Percentiles rank a stretch among this genome's conserved stretches.
phyloP scores from a whole-genome alignment of 2,888 invertebrate genomes.

The Allygus modestus region DNA sequence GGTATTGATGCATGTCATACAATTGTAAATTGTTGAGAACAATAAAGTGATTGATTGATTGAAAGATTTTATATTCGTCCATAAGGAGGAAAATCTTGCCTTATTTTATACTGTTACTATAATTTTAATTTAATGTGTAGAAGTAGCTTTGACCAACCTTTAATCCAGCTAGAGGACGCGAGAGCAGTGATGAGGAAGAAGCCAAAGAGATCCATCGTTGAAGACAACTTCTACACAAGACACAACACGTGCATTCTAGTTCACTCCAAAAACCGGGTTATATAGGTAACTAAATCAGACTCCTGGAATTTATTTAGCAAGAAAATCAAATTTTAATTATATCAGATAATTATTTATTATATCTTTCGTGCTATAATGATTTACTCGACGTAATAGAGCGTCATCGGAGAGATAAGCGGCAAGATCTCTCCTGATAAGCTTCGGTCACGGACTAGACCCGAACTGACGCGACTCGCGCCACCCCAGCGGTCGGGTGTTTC shows the following conservation, averaged over 20 bases:
- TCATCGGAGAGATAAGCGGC: not conserved
- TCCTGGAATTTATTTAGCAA: too few species aligned
- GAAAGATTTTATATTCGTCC: too few species aligned
- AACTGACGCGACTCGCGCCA: not conserved
- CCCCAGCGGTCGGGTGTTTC: conserved; percentile 18
- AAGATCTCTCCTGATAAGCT: conserved; percentile 13
- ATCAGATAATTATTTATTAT: not conserved
- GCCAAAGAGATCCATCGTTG: conserved; percentile 29
- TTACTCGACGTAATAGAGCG: conserved; percentile 40
- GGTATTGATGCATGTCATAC: too few species aligned
- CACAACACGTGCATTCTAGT: conserved; percentile 19
- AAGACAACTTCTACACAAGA: conserved; percentile 40
- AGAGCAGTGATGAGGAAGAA: conserved; percentile 17
- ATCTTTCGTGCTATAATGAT: not conserved
- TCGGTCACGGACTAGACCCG: conserved; percentile 19
- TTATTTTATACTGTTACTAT: too few species aligned
- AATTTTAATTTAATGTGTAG: too few species aligned
- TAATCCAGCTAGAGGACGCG: not conserved
- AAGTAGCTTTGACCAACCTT: conserved; percentile 34
- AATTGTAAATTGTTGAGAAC: too few species aligned
- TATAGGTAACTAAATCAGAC: too few species aligned
- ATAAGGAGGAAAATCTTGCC: too few species aligned
- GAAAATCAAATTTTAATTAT: not conserved
- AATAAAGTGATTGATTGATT: too few species aligned
- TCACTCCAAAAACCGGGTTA: not conserved